Base-by-base conservation (phyloP, 2,113 vertebrate genomes). In the Alouatta palliata region DNA sequence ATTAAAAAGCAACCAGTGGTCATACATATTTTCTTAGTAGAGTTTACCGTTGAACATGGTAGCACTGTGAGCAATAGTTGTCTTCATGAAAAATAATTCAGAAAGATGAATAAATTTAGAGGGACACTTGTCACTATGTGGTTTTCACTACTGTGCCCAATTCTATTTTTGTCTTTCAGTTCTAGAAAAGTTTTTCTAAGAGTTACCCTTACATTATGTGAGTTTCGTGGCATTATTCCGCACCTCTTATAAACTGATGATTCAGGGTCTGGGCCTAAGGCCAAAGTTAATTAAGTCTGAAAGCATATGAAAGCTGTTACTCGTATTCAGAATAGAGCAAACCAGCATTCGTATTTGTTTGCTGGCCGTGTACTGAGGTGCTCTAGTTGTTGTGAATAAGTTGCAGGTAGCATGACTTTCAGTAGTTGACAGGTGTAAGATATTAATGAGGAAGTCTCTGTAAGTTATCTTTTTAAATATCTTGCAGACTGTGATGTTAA, bases 221-320 rank as follows among this genome's bases (percentile, higher is more conserved):
- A 58, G 4, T 82, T 8, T 19, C 58, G 8, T 2, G 68, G 30
- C 35, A 30, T 87, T 27, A 37, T 64, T 7, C 19, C 66, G 17
- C 1, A 45, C 20, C 9, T 64, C 45, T 40, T 32, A 19, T 16
- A 30, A 90, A 77, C 27, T 81, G 89, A 79, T 89, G 92, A 56
- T 32, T 97, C 80, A 83, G 77, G 85, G 56, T 82, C 52, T 93
- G 73, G 82, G 89, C 82, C 77, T 75, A 68, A 54, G 71, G 90
- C 91, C 95, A 96, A 91, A 43, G 52, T 68, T 68, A 76, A 87
- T 87, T 93, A 93, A 88, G 27, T 95, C 54, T 81, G 27, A 87
- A 88, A 92, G 47, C 89, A 70, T 93, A 54, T 97, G n/a, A 91
- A 90, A 91, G 58, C 79, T 95, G 89, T 82, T 88, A 82, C 45